These are phyloP conservation scores for Myotis pilosus DNA, from an alignment of 2,797 vertebrate species.

Conservation along the genomic window DNA sequence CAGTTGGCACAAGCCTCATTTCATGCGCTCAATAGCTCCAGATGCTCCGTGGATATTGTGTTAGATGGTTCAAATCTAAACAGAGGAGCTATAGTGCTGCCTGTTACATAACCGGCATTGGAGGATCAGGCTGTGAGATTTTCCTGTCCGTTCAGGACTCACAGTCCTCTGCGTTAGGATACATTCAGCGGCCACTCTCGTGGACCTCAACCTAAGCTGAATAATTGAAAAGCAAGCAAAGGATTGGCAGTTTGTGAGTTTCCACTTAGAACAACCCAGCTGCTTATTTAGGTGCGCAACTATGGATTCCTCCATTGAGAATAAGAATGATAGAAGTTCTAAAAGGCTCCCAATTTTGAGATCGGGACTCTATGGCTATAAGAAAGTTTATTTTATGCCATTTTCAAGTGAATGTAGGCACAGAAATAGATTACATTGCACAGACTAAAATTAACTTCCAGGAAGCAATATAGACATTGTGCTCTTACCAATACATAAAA, in stretches of 20 bases:
- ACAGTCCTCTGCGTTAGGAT: not conserved
- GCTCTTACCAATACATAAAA: not conserved
- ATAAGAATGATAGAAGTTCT: not conserved
- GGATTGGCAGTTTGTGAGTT: not conserved
- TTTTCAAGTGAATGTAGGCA: not conserved
- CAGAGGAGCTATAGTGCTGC: not conserved
- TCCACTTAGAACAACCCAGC: not conserved
- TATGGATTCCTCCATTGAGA: not conserved
- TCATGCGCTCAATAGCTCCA: not conserved
- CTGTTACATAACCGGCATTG: not conserved
- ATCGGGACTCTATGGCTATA: not conserved
- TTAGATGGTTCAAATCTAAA: not conserved
- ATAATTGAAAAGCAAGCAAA: not conserved
- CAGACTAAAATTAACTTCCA: constrained; percentile 3
- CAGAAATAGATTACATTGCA: not conserved
- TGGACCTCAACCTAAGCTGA: not conserved
- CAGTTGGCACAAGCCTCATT: not conserved
- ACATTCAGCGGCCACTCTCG: not conserved
- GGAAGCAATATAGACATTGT: not conserved
- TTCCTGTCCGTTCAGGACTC: not conserved
- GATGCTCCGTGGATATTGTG: not conserved
- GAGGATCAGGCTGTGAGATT: not conserved
- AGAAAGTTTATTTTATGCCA: not conserved
- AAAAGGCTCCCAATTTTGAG: not conserved
- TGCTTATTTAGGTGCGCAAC: not conserved